Evolutionary conservation across 2,797 vertebrate genomes (phyloP), one percentile per base, ranked within the genome.

Genomic region (Argya squamiceps): DNA sequence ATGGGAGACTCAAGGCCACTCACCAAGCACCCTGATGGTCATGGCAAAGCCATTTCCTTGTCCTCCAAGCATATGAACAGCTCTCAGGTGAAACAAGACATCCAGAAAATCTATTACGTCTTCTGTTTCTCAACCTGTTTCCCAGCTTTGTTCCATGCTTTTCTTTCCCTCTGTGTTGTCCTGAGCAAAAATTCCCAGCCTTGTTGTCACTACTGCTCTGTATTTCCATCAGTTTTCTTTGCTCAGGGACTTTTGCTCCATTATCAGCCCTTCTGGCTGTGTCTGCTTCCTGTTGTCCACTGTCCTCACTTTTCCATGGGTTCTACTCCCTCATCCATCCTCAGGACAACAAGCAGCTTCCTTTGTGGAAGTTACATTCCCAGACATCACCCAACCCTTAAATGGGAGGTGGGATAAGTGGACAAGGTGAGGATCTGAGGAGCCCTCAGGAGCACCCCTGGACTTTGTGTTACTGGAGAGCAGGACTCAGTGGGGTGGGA

Each of bases 221-320:
- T 32, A 11, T 73, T 85, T 59, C 49, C 68, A 67, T n/a, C 17
- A 50, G 41, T 27, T 91, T 53, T 18, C 44, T 85, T 21, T n/a
- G 30, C n/a, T 19, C 13, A 2, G 15, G 53, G 50, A 5, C 20
- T 76, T 67, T 58, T 77, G 17, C 30, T 73, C 17, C 15, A 2
- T 30, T 37, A 26, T 12, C 73, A 50, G 23, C 24, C 43, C 27
- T 24, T 83, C 74, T 49, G 60, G 23, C 37, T 20, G 2, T 11
- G 2, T 0, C 1, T 47, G 11, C 30, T 55, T 87, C 55, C 58
- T 39, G 50, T 8, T 27, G 11, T 23, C 29, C 36, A 2, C 49
- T 15, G 12, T 15, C 23, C 15, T 78, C 39, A 65, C 26, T 34
- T 8, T 46, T 56, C 41, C 41, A 43, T 43, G 41, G 17, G 18